Evolutionary conservation across 1,140 invertebrate genomes (phyloP).

Genomic region (Cyrtorhinus lividipennis): DNA sequence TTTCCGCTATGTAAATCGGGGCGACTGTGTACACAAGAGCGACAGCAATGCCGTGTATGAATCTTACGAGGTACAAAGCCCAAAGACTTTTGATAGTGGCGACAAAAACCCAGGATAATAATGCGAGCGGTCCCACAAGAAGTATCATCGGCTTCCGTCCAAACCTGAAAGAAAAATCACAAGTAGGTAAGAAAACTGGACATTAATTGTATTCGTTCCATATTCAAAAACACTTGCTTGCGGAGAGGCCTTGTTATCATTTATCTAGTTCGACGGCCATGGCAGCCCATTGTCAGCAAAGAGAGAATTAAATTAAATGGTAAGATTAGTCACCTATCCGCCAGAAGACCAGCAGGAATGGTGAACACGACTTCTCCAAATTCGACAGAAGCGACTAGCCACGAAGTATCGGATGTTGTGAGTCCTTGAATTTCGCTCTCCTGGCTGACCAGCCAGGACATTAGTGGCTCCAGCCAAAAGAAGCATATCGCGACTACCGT

Average conservation of each 20-base stretch:
- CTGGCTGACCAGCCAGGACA: background rate
- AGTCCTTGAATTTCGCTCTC: slow-evolving; percentile 12
- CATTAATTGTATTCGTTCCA: no score
- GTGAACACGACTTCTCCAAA: slow-evolving; percentile 17
- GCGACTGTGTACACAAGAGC: slow-evolving; percentile 59
- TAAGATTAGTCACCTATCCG: no score
- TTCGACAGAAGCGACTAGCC: slow-evolving; percentile 19
- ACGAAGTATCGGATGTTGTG: slow-evolving; percentile 15
- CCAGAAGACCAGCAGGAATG: slow-evolving; percentile 33
- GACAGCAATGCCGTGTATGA: slow-evolving; percentile 44
- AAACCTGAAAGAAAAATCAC: slow-evolving; percentile 16
- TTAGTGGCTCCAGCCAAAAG: slow-evolving; percentile 19
- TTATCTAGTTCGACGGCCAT: no score
- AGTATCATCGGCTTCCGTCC: slow-evolving; percentile 35
- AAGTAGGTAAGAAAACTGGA: no score
- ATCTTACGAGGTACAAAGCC: slow-evolving; percentile 35
- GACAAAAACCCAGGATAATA: slow-evolving; percentile 47
- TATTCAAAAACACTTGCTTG: no score
- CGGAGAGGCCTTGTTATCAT: no score
- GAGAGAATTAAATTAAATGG: no score
- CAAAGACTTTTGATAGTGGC: slow-evolving; percentile 33
- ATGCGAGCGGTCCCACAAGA: slow-evolving; percentile 56
- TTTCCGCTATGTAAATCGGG: slow-evolving; percentile 77
- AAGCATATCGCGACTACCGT: slow-evolving; percentile 4
- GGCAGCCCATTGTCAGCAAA: no score